Evolutionary conservation across 2,888 invertebrate genomes (phyloP).

Genomic region (Gandaritis pyraliata): DNA sequence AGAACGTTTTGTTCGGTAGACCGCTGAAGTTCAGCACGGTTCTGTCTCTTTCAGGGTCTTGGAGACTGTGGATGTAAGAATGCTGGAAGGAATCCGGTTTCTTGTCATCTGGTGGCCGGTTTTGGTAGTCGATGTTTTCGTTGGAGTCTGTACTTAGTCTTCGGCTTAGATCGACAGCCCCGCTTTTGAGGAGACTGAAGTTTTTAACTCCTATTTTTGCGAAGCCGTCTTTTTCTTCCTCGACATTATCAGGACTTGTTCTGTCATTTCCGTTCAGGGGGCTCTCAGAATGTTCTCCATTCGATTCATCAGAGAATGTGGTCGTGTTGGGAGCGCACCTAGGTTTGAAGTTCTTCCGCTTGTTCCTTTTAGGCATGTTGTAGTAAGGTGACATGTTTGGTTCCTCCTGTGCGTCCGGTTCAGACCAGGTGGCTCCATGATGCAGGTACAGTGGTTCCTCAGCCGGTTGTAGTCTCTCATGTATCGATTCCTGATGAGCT

Average conservation of each 20-base stretch:
- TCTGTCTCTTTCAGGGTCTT: conserved; percentile 68
- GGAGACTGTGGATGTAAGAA: conserved; percentile 80
- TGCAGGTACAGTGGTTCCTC: conserved; percentile 77
- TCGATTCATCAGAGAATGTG: conserved; percentile 78
- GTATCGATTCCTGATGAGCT: conserved; percentile 82
- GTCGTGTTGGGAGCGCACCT: conserved; percentile 87
- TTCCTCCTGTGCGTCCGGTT: conserved; percentile 71
- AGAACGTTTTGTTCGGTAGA: conserved; percentile 81
- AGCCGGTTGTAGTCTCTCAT: conserved; percentile 79
- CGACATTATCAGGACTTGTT: conserved; percentile 64
- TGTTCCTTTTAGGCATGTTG: conserved; percentile 87
- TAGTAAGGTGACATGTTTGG: conserved; percentile 75
- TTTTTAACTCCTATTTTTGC: conserved; percentile 81
- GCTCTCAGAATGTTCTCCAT: conserved; percentile 69
- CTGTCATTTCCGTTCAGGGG: conserved; percentile 75
- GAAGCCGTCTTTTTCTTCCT: conserved; percentile 61
- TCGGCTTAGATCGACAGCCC: conserved; percentile 80
- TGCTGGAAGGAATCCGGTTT: conserved; percentile 78
- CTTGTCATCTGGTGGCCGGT: conserved; percentile 74
- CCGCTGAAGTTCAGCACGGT: conserved; percentile 78
- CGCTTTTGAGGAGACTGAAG: conserved; percentile 77
- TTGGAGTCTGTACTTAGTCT: conserved; percentile 81
- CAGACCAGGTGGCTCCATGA: conserved; percentile 83
- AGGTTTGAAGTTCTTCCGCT: conserved; percentile 91
- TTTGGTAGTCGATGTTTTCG: conserved; percentile 81